Evolutionary conservation across 2,888 invertebrate genomes (phyloP).

Genomic region (Scaptodrosophila latifasciaeformis): DNA sequence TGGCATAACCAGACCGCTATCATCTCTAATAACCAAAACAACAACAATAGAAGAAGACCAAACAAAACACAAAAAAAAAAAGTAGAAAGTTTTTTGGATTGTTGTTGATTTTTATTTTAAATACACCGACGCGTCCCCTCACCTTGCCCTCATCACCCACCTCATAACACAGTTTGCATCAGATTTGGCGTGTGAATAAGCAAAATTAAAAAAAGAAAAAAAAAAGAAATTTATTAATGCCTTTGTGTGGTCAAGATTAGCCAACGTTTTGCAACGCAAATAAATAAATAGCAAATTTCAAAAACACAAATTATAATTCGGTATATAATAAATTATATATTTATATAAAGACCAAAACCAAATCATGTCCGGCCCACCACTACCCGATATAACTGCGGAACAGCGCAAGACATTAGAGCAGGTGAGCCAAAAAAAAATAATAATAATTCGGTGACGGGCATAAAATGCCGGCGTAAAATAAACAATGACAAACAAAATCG

Average conservation of each 20-base stretch:
- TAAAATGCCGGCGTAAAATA: conserved; percentile 7
- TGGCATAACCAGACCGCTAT: conserved; percentile 18
- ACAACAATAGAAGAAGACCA: conserved; percentile 3
- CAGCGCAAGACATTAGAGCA: conserved; percentile 51
- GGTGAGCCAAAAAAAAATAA: no score
- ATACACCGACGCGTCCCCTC: no score
- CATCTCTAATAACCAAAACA: not conserved
- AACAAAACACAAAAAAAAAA: conserved; percentile 37
- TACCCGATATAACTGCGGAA: conserved; percentile 56
- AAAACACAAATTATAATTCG: no score
- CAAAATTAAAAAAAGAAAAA: no score
- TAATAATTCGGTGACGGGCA: no score
- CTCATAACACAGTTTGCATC: no score
- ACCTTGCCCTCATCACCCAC: no score
- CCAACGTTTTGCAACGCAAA: not conserved
- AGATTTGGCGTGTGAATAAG: no score
- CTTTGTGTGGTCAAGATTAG: not conserved
- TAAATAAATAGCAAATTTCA: not conserved
- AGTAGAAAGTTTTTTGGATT: conserved; percentile 60
- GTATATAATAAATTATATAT: conserved; percentile 8
- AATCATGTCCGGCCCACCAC: conserved; percentile 49
- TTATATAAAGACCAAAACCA: conserved; percentile 28
- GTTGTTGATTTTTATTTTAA: conserved; percentile 33
- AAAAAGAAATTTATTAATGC: not conserved
- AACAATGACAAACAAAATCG: not conserved